These are phyloP conservation scores for Melanogrammus aeglefinus DNA, from an alignment of 2,797 vertebrate genomes.

Conservation along the genomic window DNA sequence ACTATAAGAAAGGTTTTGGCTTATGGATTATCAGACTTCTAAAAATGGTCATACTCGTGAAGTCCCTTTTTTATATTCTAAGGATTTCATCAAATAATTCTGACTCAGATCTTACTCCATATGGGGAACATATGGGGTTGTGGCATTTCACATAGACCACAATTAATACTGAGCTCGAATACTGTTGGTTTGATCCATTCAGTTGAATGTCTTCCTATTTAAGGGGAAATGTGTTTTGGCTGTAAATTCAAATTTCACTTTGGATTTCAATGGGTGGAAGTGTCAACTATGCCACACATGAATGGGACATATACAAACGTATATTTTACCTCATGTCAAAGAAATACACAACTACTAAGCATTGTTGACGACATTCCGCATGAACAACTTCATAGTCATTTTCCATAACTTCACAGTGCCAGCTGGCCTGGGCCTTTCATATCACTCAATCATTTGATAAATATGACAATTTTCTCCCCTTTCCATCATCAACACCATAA, in stretches of 20 bases:
- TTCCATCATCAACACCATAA: conserved; percentile 18
- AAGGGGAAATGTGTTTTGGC: not conserved
- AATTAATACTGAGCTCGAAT: not conserved
- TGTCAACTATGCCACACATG: not conserved
- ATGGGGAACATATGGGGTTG: conserved; percentile 34
- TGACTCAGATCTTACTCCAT: conserved; percentile 40
- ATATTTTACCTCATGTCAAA: conserved; percentile 35
- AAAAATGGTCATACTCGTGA: conserved; percentile 9
- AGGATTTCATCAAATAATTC: conserved; percentile 41
- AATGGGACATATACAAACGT: conserved; percentile 30
- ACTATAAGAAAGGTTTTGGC: conserved; percentile 53
- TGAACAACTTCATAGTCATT: conserved; percentile 25
- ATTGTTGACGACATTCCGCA: conserved; percentile 38
- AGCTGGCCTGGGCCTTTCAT: conserved; percentile 24
- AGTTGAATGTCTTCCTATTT: not conserved
- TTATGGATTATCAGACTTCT: conserved; percentile 39
- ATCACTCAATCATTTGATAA: conserved; percentile 26
- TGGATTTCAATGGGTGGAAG: not conserved
- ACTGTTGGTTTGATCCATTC: not conserved
- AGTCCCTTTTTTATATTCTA: conserved; percentile 1
- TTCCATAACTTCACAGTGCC: conserved; percentile 41
- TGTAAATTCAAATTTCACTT: not conserved
- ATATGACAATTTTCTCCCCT: conserved; percentile 19
- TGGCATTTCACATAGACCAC: conserved; percentile 33
- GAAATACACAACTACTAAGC: conserved; percentile 31